Evolutionary conservation across 2,888 invertebrate genomes (phyloP).

Genomic region (Nomada lathburiana): DNA sequence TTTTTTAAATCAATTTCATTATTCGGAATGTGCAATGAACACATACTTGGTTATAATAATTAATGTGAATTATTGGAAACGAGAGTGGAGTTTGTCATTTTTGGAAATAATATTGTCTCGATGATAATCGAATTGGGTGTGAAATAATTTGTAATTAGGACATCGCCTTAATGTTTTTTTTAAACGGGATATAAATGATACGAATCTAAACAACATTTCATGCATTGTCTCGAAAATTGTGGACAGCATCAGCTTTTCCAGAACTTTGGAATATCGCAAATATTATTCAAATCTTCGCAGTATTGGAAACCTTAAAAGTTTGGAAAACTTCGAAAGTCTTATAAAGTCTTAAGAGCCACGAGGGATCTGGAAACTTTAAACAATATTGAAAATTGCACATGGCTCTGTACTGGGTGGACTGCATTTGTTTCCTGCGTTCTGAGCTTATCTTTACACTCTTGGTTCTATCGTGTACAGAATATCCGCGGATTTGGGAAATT

Average conservation of each 20-base stretch:
- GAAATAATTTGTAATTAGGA: too few species aligned
- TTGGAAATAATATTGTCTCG: too few species aligned
- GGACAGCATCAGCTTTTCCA: conserved; percentile 9
- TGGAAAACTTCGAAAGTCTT: conserved; percentile 40
- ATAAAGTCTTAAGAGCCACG: conserved; percentile 38
- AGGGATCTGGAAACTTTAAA: conserved; percentile 38
- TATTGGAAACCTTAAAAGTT: conserved; percentile 13
- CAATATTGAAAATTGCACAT: conserved; percentile 45
- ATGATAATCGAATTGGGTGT: too few species aligned
- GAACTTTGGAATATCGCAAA: conserved; percentile 42
- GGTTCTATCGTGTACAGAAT: neutral
- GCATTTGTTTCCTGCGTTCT: conserved; percentile 12
- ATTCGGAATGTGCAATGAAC: too few species aligned
- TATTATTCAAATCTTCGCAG: conserved; percentile 53
- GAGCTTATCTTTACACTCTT: neutral
- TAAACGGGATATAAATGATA: too few species aligned
- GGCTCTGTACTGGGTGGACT: neutral
- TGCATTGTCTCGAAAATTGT: conserved; percentile 21
- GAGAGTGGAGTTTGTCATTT: too few species aligned
- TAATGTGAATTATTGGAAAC: too few species aligned
- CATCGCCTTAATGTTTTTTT: too few species aligned
- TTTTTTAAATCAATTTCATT: too few species aligned
- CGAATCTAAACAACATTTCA: neutral
- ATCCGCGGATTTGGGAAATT: neutral
- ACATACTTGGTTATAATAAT: too few species aligned